Conservation (phyloP, 2,797 vertebrate species). For the Onychomys arenicola region DNA sequence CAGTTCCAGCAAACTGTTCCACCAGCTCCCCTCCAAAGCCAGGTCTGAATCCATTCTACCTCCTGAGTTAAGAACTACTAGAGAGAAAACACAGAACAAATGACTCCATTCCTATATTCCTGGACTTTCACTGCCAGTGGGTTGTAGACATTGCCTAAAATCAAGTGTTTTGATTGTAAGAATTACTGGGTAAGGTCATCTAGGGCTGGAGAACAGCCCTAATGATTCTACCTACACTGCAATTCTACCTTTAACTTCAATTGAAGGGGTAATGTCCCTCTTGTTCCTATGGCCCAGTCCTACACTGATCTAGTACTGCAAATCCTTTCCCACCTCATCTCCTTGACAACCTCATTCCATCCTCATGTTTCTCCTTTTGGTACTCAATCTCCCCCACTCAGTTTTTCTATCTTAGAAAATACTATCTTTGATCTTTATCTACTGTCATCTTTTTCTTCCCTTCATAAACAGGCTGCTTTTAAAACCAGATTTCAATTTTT, state of each 20-base stretch:
- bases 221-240: not conserved
- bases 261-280: not conserved
- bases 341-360: not conserved
- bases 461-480: conserved; percentile 20
- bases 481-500: not conserved
- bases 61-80: not conserved
- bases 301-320: not conserved
- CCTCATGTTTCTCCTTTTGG: not conserved
- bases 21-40: not conserved
- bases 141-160: not conserved
- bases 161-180: not conserved
- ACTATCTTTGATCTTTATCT: not conserved
- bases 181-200: no score
- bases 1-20: not conserved
- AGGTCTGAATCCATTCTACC: not conserved
- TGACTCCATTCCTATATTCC: not conserved
- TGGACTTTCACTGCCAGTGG: not conserved
- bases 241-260: not conserved
- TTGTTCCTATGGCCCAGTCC: not conserved
- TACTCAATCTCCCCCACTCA: not conserved
- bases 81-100: not conserved
- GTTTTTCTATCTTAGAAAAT: conserved; percentile 13
- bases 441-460: not conserved
- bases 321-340: not conserved
- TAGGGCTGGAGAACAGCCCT: not conserved